A percentile compares a stretch with the other conserved stretches of the same genome.
These are phyloP conservation scores for Metaphire vulgaris DNA, from an alignment of 1,140 invertebrate species.

Conservation along the genomic window DNA sequence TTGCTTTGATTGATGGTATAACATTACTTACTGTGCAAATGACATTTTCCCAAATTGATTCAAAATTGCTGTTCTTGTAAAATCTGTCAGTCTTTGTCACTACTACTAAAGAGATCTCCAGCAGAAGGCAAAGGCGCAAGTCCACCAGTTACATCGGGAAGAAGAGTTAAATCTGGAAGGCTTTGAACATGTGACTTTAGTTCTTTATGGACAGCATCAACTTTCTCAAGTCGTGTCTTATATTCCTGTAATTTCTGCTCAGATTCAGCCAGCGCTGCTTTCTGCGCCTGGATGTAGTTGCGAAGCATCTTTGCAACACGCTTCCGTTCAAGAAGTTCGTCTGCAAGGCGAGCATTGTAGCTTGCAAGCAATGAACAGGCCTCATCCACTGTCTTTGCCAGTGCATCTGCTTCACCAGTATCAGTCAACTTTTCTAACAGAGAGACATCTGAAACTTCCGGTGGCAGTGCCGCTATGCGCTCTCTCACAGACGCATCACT, in stretches of 20 bases:
- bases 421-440: constrained; percentile 71
- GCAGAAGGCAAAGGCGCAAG: constrained; percentile 85
- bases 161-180: constrained; percentile 79
- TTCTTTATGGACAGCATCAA: constrained; percentile 73
- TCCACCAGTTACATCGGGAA: constrained; percentile 82
- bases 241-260: constrained; percentile 82
- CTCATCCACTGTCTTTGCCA: constrained; percentile 72
- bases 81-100: constrained; percentile 14
- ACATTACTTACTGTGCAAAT: no score
- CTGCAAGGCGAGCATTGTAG: constrained; percentile 76
- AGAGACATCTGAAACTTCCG: constrained; percentile 85
- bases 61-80: no score
- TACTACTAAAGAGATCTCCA: constrained; percentile 71
- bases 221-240: constrained; percentile 75
- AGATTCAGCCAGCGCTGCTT: constrained; percentile 72
- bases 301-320: constrained; percentile 75
- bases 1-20: no score
- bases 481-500: constrained; percentile 85
- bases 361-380: constrained; percentile 76
- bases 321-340: constrained; percentile 79
- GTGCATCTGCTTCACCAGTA: constrained; percentile 64
- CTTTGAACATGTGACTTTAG: constrained; percentile 85
- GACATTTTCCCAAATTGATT: no score
- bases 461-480: constrained; percentile 83
- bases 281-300: constrained; percentile 77